Conservation (phyloP, 1,140 invertebrate genomes). For the honey bee (Apis mellifera) region Amel_HAv3.1 CM009931.2:8911001-8911500, state of each 20-base stretch:
- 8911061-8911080: neutral
- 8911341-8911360: conserved; percentile 29
- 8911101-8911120: conserved; percentile 39
- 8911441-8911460: no score
- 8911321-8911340: conserved; percentile 19
- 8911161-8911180: conserved; percentile 12
- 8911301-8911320: conserved; percentile 13
- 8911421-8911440: neutral
- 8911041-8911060: neutral
- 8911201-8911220: conserved; percentile 48
- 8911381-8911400: neutral
- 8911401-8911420: neutral
- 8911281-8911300: neutral
- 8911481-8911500: neutral
- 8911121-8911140: conserved; percentile 41
- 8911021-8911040: neutral
- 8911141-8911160: conserved; percentile 40
- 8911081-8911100: conserved; percentile 29
- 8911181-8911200: conserved; percentile 33
- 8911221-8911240: conserved; percentile 14
- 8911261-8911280: conserved; percentile 46
- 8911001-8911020: no score
- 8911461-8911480: neutral
- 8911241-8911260: neutral
- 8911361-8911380: neutral